phyloP scores from a whole-genome alignment of 2,888 invertebrate species.

The Hirtodrosophila alboralis region DNA sequence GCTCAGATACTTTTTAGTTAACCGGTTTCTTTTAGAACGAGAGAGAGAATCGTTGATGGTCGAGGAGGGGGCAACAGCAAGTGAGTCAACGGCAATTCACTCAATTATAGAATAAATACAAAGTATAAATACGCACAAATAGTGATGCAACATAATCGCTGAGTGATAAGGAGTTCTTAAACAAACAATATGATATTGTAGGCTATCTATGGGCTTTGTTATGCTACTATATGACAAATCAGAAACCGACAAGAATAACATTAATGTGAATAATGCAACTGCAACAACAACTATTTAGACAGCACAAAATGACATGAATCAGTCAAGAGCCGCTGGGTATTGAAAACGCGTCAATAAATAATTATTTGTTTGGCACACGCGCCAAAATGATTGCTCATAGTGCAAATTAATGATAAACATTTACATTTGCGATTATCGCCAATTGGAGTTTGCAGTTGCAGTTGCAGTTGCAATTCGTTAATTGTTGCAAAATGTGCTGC shows the following conservation, averaged over 20 bases:
- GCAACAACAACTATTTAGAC: slow-evolving; percentile 2
- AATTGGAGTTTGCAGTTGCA: slow-evolving; percentile 32
- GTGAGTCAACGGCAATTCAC: slow-evolving; percentile 57
- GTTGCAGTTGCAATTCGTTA: slow-evolving; percentile 63
- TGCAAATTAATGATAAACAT: slow-evolving; percentile 71
- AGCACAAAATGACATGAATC: slow-evolving; percentile 59
- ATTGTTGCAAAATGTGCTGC: slow-evolving; percentile 73
- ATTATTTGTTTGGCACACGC: slow-evolving; percentile 69
- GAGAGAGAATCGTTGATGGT: slow-evolving; percentile 20
- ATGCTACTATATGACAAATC: slow-evolving; percentile 39
- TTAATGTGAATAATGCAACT: background rate
- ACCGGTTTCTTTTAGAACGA: slow-evolving; percentile 23
- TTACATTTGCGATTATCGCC: slow-evolving; percentile 59
- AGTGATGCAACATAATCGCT: slow-evolving; percentile 16
- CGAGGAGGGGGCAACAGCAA: slow-evolving; percentile 24
- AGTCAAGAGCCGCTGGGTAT: slow-evolving; percentile 55
- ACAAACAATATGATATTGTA: slow-evolving; percentile 10
- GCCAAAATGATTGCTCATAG: slow-evolving; percentile 74
- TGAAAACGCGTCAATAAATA: slow-evolving; percentile 50
- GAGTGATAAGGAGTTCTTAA: slow-evolving; percentile 34
- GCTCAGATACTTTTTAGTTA: background rate
- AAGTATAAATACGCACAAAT: slow-evolving; percentile 25
- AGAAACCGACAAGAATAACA: slow-evolving; percentile 14
- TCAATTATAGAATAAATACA: slow-evolving; percentile 23
- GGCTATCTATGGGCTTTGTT: slow-evolving; percentile 26